Conservation (phyloP, 1,140 invertebrate genomes). For the Drosophila funebris region DNA sequence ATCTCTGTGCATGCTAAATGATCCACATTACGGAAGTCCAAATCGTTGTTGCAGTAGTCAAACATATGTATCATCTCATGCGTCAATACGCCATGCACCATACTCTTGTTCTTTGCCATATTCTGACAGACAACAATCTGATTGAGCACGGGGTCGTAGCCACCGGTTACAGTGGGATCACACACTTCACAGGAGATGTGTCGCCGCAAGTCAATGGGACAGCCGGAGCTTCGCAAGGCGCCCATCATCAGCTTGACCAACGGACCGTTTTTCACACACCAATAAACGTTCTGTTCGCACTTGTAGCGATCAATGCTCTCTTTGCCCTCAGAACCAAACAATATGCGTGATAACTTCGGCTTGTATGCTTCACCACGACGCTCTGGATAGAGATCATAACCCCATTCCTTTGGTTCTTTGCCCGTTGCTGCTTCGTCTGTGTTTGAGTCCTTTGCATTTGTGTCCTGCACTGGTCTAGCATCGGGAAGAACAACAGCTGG, state of each 20-base stretch:
- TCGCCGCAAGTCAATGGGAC: slow-evolving; percentile 91
- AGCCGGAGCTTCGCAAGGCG: slow-evolving; percentile 93
- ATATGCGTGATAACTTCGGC: slow-evolving; percentile 85
- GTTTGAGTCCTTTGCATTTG: not conserved
- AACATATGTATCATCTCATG: slow-evolving; percentile 99
- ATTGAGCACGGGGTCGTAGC: slow-evolving; percentile 91
- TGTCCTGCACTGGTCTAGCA: slow-evolving; percentile 25
- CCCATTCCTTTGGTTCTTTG: slow-evolving; percentile 84
- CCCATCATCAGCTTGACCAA: slow-evolving; percentile 93
- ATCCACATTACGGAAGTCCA: slow-evolving; percentile 95
- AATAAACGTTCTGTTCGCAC: slow-evolving; percentile 91
- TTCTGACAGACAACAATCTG: slow-evolving; percentile 97
- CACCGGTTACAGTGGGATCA: slow-evolving; percentile 91
- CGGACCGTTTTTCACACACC: slow-evolving; percentile 90
- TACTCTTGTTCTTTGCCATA: slow-evolving; percentile 86
- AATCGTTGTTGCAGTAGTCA: slow-evolving; percentile 94
- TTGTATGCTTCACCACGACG: slow-evolving; percentile 87
- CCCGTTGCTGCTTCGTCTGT: not conserved
- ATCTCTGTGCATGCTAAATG: slow-evolving; percentile 98
- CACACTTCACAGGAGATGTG: slow-evolving; percentile 97
- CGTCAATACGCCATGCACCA: slow-evolving; percentile 91
- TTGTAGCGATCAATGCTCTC: slow-evolving; percentile 89
- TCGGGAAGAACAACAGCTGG: not conserved
- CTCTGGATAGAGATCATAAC: slow-evolving; percentile 94
- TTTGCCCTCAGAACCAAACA: slow-evolving; percentile 87